Conservation (phyloP, 1,140 invertebrate genomes). For the Cydia splendana region DNA sequence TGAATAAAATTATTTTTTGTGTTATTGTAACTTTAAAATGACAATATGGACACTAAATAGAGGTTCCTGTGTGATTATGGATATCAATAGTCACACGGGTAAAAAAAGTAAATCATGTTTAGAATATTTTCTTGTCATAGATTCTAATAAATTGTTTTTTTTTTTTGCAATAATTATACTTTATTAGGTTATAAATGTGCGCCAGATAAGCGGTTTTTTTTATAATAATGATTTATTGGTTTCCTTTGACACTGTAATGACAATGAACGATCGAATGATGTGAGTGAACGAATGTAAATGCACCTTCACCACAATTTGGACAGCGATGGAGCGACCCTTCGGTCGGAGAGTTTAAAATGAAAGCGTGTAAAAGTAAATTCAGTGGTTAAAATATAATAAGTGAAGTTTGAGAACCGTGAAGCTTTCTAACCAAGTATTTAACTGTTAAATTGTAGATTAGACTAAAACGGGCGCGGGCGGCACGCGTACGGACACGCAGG, state of each 20-base stretch:
- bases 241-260: background rate
- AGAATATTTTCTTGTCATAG: too few species aligned
- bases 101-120: too few species aligned
- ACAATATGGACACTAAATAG: too few species aligned
- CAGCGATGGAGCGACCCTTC: constrained; percentile 33
- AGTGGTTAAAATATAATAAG: constrained; percentile 32
- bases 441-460: constrained; percentile 28
- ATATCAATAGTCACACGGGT: too few species aligned
- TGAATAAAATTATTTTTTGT: background rate
- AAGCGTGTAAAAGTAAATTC: constrained; percentile 26
- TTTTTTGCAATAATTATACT: too few species aligned
- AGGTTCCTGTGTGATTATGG: too few species aligned
- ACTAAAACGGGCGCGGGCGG: constrained; percentile 12
- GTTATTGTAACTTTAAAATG: background rate
- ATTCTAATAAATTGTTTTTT: too few species aligned
- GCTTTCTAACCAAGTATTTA: constrained; percentile 30
- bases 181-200: too few species aligned
- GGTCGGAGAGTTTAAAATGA: constrained; percentile 21
- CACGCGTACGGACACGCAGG: background rate
- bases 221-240: background rate
- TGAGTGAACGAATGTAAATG: constrained; percentile 54
- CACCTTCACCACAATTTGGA: constrained; percentile 56
- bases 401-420: constrained; percentile 30
- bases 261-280: constrained; percentile 23
- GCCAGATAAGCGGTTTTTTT: too few species aligned